Conservation (phyloP, 2,888 invertebrate species). For the Idaea aversata region DNA sequence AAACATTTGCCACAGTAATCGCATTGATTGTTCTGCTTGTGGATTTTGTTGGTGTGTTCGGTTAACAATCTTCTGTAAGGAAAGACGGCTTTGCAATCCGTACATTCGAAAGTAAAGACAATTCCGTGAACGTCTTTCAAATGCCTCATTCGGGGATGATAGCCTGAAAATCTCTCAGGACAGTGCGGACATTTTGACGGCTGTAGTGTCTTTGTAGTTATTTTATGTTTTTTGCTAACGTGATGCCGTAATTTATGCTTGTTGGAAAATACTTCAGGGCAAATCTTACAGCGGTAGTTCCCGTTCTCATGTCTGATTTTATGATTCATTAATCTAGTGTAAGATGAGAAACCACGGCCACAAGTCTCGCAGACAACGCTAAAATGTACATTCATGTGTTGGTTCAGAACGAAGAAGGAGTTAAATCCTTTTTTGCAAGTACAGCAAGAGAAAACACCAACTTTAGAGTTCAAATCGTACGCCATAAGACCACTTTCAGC, state of each 20-base stretch:
- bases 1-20: slow-evolving; percentile 69
- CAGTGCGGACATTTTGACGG: slow-evolving; percentile 72
- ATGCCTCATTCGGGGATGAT: slow-evolving; percentile 71
- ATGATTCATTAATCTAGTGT: slow-evolving; percentile 65
- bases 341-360: slow-evolving; percentile 69
- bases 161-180: slow-evolving; percentile 67
- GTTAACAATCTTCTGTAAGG: slow-evolving; percentile 64
- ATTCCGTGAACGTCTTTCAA: slow-evolving; percentile 67
- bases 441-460: slow-evolving; percentile 61
- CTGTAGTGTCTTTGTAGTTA: slow-evolving; percentile 57
- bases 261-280: slow-evolving; percentile 61
- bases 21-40: slow-evolving; percentile 67
- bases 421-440: slow-evolving; percentile 66
- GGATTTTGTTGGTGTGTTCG: slow-evolving; percentile 66
- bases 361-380: slow-evolving; percentile 73
- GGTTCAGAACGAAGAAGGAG: slow-evolving; percentile 64
- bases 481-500: slow-evolving; percentile 71
- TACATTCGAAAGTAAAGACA: slow-evolving; percentile 64
- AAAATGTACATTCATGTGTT: slow-evolving; percentile 73
- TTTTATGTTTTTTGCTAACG: slow-evolving; percentile 63
- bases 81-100: slow-evolving; percentile 55
- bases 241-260: slow-evolving; percentile 68
- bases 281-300: slow-evolving; percentile 62
- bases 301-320: slow-evolving; percentile 67
- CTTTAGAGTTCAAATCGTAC: slow-evolving; percentile 54